Evolutionary conservation across 2,797 vertebrate genomes (phyloP), one percentile per base, ranked within the genome.

Genomic region (Lagorchestes hirsutus): DNA sequence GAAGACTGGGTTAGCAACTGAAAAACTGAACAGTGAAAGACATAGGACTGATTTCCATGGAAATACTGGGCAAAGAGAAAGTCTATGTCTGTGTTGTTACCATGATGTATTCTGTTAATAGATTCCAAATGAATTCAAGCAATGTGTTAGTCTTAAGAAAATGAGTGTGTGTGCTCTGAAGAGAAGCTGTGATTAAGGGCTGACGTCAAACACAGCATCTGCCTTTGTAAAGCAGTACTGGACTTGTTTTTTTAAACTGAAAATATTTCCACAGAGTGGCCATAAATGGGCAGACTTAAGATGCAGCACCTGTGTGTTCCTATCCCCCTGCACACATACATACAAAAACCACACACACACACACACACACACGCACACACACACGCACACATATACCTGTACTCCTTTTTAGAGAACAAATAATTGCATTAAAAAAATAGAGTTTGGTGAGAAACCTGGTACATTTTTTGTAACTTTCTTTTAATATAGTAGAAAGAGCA

Each of bases 51-150:
- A 90, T 90, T 92, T 92, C 40, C 40, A 28, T 13, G 55, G 16
- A 93, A 95, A 95, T 55, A 14, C 29, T 90, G 54, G n/a, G 92
- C 92, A 46, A 62, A 16, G 29, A 95, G 90, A 58, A 93, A 93
- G 54, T 96, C 50, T 56, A 54, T 82, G 40, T 90, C 56, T 93
- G 14, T 12, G 1, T 5, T 87, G 46, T 74, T 91, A 40, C 54
- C 10, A 3, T 55, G n/a, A 46, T 46, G 54, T 34, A 52, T 27
- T 46, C 3, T 87, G 82, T 90, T 50, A 87, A 46, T 50, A 87
- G 74, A 87, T 87, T 87, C 55, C 52, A n/a, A 16, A 93, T 58
- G 54, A 62, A 92, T 52, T 93, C 96, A 13, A 11, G 31, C 40
- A 10, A 58, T 67, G 57, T 62, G 24, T 91, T 94, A 67, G 50